Evolutionary conservation across 1,140 invertebrate genomes (phyloP).

Genomic region (Elysia chlorotica): DNA sequence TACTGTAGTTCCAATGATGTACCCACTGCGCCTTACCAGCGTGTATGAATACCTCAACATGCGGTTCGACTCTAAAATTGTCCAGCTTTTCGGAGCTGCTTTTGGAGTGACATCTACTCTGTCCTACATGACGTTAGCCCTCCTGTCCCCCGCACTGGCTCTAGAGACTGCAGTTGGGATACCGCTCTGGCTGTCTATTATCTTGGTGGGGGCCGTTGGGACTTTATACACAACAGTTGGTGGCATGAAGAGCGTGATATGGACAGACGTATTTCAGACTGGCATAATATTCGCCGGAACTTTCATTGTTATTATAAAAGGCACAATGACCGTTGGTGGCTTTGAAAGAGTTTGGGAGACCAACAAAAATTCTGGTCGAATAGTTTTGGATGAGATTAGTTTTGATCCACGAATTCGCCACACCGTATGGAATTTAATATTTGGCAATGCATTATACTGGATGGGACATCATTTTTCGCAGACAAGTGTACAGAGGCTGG

Average conservation of each 20-base stretch:
- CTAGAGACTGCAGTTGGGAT: constrained; percentile 32
- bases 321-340: constrained; percentile 49
- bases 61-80: no score
- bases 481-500: constrained; percentile 30
- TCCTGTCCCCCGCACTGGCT: no score
- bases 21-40: constrained; percentile 79
- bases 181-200: constrained; percentile 33
- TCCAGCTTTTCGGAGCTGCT: no score
- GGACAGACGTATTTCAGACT: constrained; percentile 86
- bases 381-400: constrained; percentile 9
- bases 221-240: constrained; percentile 67
- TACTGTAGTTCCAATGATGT: constrained; percentile 85
- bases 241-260: constrained; percentile 89
- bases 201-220: constrained; percentile 30
- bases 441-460: constrained; percentile 29
- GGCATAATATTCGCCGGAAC: constrained; percentile 83
- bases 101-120: no score
- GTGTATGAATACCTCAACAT: no score
- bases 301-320: constrained; percentile 75
- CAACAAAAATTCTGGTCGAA: neutral
- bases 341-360: neutral
- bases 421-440: constrained; percentile 26
- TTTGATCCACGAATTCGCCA: constrained; percentile 31
- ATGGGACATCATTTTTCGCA: constrained; percentile 28
- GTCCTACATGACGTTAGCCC: no score